Evolutionary conservation across 1,140 invertebrate genomes (phyloP), one percentile per base, ranked within the genome.

Genomic region (Bombus huntii): DNA sequence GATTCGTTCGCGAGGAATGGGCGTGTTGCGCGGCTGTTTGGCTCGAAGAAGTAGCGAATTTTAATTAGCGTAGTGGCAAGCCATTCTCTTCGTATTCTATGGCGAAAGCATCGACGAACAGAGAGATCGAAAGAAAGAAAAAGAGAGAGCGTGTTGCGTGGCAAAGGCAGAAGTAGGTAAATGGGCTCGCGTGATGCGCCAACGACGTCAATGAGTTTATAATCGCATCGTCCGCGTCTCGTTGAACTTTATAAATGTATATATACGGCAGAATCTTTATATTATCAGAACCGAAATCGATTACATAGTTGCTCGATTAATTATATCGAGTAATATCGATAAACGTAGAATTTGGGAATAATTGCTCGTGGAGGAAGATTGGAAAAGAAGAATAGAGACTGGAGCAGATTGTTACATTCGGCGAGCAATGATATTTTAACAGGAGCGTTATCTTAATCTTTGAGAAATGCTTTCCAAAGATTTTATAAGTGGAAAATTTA

Each of bases 161-260:
- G 77, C 70, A 6, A 47, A 66, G 22, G 22, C 68, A 80, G 86
- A 90, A 90, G 89, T 90, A 88, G 89, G 87, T 90, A 90, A 90
- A 90, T 90, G 87, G 87, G 74, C 73, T 88, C 77, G 87, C 83
- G 87, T 82, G 89, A 90, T 89, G 89, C 66, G 28, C 70, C 74
- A n/a, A 77, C 76, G 65, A 83, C 88, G 83, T 87, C 89, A 86
- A 90, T 81, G 81, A 81, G 86, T 77, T 72, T 90, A 83, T 90
- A 90, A 90, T 90, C 89, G n/a, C 77, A 79, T 88, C 80, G 88
- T 62, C 28, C 47, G 47, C 47, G 47, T 53, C 83, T 86, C 81
- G 86, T 75, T 88, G 83, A 88, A 90, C 80, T 82, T 88, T 79
- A 84, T 75, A 86, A 90, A 90, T 81, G 75, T 83, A 28, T 6